Conservation (phyloP, 2,113 vertebrate genomes). For the Indicator indicator region DNA sequence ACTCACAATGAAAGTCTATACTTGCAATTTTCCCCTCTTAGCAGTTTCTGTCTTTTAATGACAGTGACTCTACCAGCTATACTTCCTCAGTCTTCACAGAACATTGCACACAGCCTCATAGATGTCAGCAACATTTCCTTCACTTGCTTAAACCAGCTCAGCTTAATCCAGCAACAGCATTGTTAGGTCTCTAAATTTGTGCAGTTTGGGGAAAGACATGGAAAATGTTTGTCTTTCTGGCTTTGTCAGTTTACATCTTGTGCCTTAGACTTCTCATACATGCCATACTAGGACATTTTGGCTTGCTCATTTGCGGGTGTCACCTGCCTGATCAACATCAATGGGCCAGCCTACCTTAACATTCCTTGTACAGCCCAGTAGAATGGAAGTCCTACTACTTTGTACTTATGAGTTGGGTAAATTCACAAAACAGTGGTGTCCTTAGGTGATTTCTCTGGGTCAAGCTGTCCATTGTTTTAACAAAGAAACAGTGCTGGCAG, state of each 20-base stretch:
- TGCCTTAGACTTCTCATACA: rapidly evolving
- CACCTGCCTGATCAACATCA: background rate
- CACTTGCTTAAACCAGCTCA: background rate
- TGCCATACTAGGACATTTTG: background rate
- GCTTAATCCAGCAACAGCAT: background rate
- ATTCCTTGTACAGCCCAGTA: background rate
- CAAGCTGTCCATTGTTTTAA: background rate
- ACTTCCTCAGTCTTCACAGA: background rate
- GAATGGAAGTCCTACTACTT: background rate
- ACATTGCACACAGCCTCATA: background rate
- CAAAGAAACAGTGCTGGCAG: background rate
- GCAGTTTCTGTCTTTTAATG: background rate
- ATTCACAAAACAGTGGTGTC: background rate
- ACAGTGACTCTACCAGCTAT: background rate
- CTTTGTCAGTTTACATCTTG: background rate
- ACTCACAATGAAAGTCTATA: background rate
- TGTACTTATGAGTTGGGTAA: background rate
- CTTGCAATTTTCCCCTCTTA: background rate
- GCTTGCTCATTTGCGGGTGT: background rate
- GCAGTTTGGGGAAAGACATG: background rate
- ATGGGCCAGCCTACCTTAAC: background rate
- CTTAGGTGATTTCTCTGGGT: background rate
- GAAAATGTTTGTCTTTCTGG: background rate
- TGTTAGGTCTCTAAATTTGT: background rate
- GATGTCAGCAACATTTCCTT: background rate